Conservation (phyloP, 2,113 vertebrate genomes). For the Indicator indicator region DNA sequence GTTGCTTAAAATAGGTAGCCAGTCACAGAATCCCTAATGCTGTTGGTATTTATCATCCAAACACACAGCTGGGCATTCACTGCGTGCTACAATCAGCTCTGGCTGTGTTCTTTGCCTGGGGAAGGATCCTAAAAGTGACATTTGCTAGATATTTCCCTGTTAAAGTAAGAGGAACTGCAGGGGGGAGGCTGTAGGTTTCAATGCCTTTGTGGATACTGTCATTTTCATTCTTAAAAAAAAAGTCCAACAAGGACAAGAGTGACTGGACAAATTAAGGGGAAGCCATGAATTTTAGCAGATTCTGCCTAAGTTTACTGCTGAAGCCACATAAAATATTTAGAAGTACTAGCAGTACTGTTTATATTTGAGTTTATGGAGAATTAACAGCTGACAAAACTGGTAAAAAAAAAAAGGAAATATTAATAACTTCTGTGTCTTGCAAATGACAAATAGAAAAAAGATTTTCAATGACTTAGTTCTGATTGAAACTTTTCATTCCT, state of each 20-base stretch:
- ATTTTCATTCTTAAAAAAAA: not conserved
- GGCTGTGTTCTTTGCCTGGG: not conserved
- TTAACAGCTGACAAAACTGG: not conserved
- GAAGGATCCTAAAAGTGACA: not conserved
- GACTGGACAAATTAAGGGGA: conserved; percentile 8
- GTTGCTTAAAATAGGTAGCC: conserved; percentile 34
- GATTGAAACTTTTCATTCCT: conserved; percentile 6
- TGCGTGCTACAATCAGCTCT: not conserved
- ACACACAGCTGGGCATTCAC: not conserved
- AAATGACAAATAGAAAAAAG: not conserved
- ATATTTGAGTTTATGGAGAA: conserved; percentile 33
- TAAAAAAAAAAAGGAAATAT: not conserved
- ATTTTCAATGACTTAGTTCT: not conserved
- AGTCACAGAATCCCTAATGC: not conserved
- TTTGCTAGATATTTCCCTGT: not conserved
- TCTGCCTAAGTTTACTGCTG: conserved; percentile 9
- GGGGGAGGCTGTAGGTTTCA: not conserved
- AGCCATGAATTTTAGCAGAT: conserved; percentile 13
- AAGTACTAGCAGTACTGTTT: not conserved
- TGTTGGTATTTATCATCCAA: not conserved
- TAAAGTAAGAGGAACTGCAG: not conserved
- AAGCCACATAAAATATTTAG: conserved; percentile 26
- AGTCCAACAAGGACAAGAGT: not conserved
- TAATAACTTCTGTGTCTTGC: not conserved
- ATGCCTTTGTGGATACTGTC: not conserved